A percentile compares a stretch with the other conserved stretches of the same genome.
Conservation (phyloP, 2,113 vertebrate species). For the Melierax canorus region DNA sequence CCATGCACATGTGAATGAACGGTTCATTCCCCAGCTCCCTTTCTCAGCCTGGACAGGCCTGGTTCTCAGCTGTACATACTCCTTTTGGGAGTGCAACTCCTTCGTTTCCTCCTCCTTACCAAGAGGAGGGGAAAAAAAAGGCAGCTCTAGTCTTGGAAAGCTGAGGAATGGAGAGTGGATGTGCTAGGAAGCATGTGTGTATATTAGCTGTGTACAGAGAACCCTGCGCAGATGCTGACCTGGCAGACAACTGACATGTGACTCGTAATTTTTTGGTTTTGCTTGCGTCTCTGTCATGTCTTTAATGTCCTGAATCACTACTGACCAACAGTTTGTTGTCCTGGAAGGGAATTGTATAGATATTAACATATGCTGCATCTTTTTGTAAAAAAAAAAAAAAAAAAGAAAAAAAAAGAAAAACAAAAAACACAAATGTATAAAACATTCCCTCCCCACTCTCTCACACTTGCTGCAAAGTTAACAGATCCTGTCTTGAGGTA, state of each 20-base stretch:
- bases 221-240: neutral
- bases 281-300: neutral
- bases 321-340: constrained; percentile 42
- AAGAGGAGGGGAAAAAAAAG: neutral
- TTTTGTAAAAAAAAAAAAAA: neutral
- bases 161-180: neutral
- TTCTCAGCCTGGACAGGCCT: neutral
- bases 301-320: constrained; percentile 58
- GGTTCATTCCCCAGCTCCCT: neutral
- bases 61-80: neutral
- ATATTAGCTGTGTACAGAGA: constrained; percentile 56
- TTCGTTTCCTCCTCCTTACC: neutral
- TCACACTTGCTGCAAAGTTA: neutral
- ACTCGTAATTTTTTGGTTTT: neutral
- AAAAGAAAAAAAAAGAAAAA: too few relatives aligned
- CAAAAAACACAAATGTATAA: neutral
- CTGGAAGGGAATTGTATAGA: constrained; percentile 48
- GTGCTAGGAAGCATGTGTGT: neutral
- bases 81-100: neutral
- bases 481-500: neutral
- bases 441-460: neutral
- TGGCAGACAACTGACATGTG: constrained; percentile 17
- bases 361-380: constrained; percentile 55
- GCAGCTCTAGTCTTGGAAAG: constrained; percentile 17
- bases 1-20: neutral